phyloP scores from a whole-genome alignment of 2,113 vertebrate species.

The Mus spicilegus region DNA sequence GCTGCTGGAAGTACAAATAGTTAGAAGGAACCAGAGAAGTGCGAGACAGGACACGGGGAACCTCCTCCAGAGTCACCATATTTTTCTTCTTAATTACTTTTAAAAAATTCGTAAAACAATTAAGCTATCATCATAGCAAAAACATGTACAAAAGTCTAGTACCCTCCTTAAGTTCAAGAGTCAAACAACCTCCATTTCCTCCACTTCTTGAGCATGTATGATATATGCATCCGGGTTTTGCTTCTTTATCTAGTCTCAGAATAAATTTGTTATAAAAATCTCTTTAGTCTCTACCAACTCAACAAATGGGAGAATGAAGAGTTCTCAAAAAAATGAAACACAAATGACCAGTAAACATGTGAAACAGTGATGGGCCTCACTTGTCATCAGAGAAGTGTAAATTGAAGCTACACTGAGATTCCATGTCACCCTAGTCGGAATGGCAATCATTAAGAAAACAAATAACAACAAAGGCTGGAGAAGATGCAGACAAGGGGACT shows the following conservation, averaged over 20 bases:
- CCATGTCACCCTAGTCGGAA: background rate
- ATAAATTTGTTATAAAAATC: background rate
- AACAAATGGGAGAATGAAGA: background rate
- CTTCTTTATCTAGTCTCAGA: constrained; percentile 18
- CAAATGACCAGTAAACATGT: background rate
- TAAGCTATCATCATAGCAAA: background rate
- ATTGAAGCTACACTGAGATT: background rate
- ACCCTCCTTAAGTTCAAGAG: background rate
- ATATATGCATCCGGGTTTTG: background rate
- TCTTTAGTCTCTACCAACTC: background rate
- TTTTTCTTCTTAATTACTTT: constrained; percentile 35
- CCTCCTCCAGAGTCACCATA: background rate
- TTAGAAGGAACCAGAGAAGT: background rate
- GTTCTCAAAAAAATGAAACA: background rate
- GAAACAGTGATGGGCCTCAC: background rate
- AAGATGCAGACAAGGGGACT: background rate
- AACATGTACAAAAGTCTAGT: background rate
- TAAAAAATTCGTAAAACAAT: background rate
- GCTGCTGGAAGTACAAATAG: background rate
- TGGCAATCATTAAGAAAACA: background rate
- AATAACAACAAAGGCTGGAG: background rate
- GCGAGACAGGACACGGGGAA: background rate
- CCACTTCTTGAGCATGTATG: background rate
- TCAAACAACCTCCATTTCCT: constrained; percentile 4
- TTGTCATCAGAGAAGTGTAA: background rate